Evolutionary conservation across 2,113 vertebrate genomes (phyloP), one percentile per base, ranked within the genome.

Genomic region (Piaya cayana): DNA sequence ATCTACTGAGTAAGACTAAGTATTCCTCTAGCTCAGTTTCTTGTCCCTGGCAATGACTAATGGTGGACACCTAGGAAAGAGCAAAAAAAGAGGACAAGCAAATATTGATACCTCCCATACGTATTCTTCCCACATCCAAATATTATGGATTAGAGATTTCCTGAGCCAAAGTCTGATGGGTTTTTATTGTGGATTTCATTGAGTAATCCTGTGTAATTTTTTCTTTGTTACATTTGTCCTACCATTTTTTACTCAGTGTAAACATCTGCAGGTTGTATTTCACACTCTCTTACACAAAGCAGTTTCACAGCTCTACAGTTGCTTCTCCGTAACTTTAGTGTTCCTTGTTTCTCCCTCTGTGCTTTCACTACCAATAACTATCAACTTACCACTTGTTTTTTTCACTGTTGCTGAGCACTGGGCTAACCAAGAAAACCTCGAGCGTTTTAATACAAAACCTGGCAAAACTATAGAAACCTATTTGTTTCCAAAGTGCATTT

Each of bases 1-100:
- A 3, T 82, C n/a, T 87, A 8, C 49, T 76, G 53, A 92, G 15
- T 29, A 64, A 91, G 81, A 92, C 34, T 82, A 59, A 89, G 64
- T 86, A 72, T 76, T 72, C 37, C 65, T 79, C 27, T 86, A 88
- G 45, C 63, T 63, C n/a, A 90, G 29, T 92, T 94, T 90, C 92
- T 92, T 77, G 12, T 77, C 64, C 55, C 50, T 86, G 75, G 55
- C 62, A 88, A 55, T 93, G 92, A 93, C 82, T 90, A 77, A 95
- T 55, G 55, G 16, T 58, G 19, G 37, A 34, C 65, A 23, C 39
- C 26, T 36, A 45, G 42, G 36, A 82, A 80, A 76, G 11, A 64
- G 30, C 15, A 29, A 82, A 84, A 84, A 81, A 81, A 42, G 70
- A 86, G 82, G 70, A 92, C 58, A 90, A 90, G 36, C 4, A 85